Conservation (phyloP, 2,113 vertebrate genomes). For the Myiopsitta monachus region DNA sequence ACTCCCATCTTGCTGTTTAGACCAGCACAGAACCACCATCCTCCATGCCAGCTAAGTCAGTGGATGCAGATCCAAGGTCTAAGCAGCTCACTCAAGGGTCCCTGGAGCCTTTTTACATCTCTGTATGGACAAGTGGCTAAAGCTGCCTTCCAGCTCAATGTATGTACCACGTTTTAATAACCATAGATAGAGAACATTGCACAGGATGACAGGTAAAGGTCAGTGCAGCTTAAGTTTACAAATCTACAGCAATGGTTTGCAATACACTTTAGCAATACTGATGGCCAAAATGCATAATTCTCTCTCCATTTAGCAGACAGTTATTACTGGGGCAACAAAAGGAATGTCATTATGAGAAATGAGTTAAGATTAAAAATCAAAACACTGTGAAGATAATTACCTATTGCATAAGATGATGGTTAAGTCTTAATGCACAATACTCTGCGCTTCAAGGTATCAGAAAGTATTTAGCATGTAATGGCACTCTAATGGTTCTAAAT, state of each 20-base stretch:
- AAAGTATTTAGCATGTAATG: slow-evolving; percentile 26
- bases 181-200: not conserved
- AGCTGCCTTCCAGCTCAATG: not conserved
- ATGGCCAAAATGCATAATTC: not conserved
- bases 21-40: not conserved
- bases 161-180: not conserved
- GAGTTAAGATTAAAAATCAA: slow-evolving; percentile 20
- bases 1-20: not conserved
- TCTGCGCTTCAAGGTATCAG: not conserved
- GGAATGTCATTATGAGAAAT: not conserved
- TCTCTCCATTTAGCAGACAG: not conserved
- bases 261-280: not conserved
- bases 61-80: not conserved
- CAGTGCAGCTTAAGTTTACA: not conserved
- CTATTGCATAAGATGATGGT: not conserved
- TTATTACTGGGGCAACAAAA: not conserved
- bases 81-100: not conserved
- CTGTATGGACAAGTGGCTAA: not conserved
- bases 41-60: not conserved
- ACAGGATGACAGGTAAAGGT: not conserved
- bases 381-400: slow-evolving; percentile 7
- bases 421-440: not conserved
- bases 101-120: not conserved
- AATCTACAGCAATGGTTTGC: not conserved
- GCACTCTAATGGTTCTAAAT: not conserved